Evolutionary conservation across 2,888 invertebrate genomes (phyloP).

Genomic region (Gonocerus acuteangulatus): DNA sequence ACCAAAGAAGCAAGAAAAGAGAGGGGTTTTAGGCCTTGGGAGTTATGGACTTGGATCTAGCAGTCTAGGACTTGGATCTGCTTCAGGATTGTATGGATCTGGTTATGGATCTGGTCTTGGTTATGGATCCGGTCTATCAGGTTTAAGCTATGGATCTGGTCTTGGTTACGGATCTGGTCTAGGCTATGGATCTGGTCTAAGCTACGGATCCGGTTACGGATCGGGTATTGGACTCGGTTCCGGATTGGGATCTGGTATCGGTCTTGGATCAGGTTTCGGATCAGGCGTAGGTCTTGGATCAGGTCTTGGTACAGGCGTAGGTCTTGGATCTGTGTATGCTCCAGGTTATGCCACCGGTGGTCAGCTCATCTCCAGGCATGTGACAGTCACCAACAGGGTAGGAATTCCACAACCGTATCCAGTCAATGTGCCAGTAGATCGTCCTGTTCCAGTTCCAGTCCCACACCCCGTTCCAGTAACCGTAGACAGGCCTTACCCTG

Average conservation of each 20-base stretch:
- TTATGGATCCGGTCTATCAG: neutral
- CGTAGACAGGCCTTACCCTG: too few species aligned
- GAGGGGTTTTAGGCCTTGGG: neutral
- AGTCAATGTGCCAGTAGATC: constrained; percentile 40
- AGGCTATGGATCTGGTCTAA: neutral
- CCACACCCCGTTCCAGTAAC: too few species aligned
- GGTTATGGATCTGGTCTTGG: constrained; percentile 6
- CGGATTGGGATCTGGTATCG: too few species aligned
- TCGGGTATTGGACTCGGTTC: too few species aligned
- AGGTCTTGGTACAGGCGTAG: constrained; percentile 16
- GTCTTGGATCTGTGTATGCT: constrained; percentile 12
- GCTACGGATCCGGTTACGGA: too few species aligned
- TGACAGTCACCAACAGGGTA: constrained; percentile 30
- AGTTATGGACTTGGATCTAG: neutral
- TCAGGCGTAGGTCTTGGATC: constrained; percentile 4
- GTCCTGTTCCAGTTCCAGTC: constrained; percentile 38
- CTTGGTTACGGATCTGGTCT: constrained; percentile 8
- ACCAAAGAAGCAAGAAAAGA: constrained; percentile 6
- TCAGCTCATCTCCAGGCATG: constrained; percentile 28
- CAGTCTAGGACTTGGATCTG: too few species aligned
- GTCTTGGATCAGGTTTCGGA: too few species aligned
- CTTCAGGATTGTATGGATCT: neutral
- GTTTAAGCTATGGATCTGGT: neutral
- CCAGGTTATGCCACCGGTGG: too few species aligned
- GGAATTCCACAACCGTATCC: too few species aligned